A percentile compares a stretch with the other conserved stretches of the same genome.
phyloP scores from a whole-genome alignment of 1,140 invertebrate genomes.

The Bombus superbus region DNA sequence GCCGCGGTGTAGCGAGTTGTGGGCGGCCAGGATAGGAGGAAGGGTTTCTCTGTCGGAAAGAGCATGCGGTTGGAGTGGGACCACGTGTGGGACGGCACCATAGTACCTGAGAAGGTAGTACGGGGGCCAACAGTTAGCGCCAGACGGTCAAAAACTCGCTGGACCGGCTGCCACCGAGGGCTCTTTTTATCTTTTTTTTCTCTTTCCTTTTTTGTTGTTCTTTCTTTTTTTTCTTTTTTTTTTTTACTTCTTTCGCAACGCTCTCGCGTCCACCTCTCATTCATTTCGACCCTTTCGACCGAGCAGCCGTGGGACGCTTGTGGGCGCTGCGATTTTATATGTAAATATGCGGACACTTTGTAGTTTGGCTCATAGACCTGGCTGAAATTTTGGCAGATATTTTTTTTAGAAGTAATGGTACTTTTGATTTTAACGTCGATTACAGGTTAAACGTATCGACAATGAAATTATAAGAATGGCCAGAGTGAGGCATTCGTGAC shows the following conservation, averaged over 20 bases:
- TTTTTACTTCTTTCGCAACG: constrained; percentile 41
- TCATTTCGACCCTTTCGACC: constrained; percentile 69
- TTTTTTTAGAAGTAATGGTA: too few relatives aligned
- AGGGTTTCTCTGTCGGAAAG: constrained; percentile 56
- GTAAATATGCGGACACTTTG: background rate
- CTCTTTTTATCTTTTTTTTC: background rate
- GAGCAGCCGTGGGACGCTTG: background rate
- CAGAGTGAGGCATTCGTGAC: too few relatives aligned
- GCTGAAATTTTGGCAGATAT: too few relatives aligned
- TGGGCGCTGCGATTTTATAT: background rate
- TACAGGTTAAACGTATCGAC: too few relatives aligned
- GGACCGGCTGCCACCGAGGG: constrained; percentile 75
- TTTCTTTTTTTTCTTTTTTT: constrained; percentile 41
- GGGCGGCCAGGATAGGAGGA: constrained; percentile 45
- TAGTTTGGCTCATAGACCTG: too few relatives aligned
- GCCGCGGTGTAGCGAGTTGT: constrained; percentile 53
- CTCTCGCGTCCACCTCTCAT: constrained; percentile 64
- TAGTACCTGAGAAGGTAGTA: constrained; percentile 64
- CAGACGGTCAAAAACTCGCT: constrained; percentile 80
- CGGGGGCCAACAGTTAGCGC: constrained; percentile 74
- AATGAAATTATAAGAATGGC: too few relatives aligned
- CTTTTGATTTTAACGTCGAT: too few relatives aligned
- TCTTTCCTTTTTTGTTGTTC: constrained; percentile 15
- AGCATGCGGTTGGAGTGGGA: constrained; percentile 66
- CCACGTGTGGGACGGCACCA: constrained; percentile 67